Percentiles rank a stretch among this genome's conserved stretches.
These are phyloP conservation scores for Anser brachyrhynchus DNA, from an alignment of 2,113 vertebrate genomes.

Conservation along the genomic window DNA sequence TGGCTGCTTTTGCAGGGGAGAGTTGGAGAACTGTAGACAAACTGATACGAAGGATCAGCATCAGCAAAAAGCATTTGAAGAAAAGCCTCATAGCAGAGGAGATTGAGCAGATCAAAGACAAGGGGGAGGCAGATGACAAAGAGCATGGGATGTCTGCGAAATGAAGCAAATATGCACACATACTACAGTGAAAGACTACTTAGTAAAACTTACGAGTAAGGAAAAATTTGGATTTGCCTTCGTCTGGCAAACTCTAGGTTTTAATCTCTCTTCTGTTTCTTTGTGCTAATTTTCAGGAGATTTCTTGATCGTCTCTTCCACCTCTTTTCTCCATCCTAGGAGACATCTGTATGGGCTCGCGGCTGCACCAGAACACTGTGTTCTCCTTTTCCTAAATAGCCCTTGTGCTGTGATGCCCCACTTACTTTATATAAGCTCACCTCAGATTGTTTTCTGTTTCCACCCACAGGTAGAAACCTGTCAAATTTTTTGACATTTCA, in stretches of 20 bases:
- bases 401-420: neutral
- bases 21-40: neutral
- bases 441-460: neutral
- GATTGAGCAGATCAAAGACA: neutral
- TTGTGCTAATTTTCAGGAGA: neutral
- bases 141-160: neutral
- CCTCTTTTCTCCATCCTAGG: neutral
- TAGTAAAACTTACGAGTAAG: neutral
- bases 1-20: neutral
- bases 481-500: conserved; percentile 20
- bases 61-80: neutral
- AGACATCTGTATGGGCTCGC: neutral
- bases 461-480: neutral
- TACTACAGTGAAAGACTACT: neutral
- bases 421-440: conserved; percentile 22
- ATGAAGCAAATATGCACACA: neutral
- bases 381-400: neutral
- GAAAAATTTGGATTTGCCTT: neutral
- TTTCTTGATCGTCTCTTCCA: neutral
- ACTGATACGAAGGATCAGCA: neutral
- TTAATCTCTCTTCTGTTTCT: neutral
- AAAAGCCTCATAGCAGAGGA: neutral
- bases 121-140: neutral
- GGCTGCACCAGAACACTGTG: neutral
- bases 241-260: neutral